Base-by-base conservation (phyloP, 2,797 vertebrate genomes). In the Amniataba percoides region DNA sequence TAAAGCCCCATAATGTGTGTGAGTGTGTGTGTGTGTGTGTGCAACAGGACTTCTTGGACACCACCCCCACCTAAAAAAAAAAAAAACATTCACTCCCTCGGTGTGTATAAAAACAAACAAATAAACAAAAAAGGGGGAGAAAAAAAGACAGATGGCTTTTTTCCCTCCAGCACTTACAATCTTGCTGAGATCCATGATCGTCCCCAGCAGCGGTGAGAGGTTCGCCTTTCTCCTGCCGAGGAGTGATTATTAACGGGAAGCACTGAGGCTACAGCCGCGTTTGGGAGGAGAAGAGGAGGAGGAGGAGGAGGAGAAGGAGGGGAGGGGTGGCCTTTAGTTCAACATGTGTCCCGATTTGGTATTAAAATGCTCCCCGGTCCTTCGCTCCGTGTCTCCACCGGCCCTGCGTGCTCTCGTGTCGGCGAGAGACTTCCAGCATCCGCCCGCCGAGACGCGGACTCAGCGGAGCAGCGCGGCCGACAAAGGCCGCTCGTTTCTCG, bases 281-380 rank as follows among this genome's bases (percentile, higher is more conserved):
- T 82, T 61, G 80, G 82, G 81, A 81, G 79, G 83, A 86, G 85
- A 85, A 79, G 76, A 18, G 12, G 6, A 15, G 71, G 61, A 71
- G 79, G 86, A 75, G 88, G 86, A 74, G 91, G 90, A 85, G 87
- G 73, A 86, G 12, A 4, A 15, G 71, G 61, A 71, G 79, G 86
- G 74, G 88, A 85, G 91, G 85, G 87, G 73, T 86, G 85, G 73
- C 86, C 72, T 87, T 90, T 92, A 94, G 91, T 92, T 93, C 95
- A 94, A 94, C 95, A 94, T 94, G 94, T 94, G 95, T 94, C 94
- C 94, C 72, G 92, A 89, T 94, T 93, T 91, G 88, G 86, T 93
- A 85, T 92, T 83, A 91, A 92, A 92, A 88, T 34, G 76, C 80
- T 86, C 72, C 83, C 59, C 34, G 61, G 84, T 84, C 68, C 82